Evolutionary conservation across 2,888 invertebrate species (phyloP).

Genomic region (Tachystola acroxantha): DNA sequence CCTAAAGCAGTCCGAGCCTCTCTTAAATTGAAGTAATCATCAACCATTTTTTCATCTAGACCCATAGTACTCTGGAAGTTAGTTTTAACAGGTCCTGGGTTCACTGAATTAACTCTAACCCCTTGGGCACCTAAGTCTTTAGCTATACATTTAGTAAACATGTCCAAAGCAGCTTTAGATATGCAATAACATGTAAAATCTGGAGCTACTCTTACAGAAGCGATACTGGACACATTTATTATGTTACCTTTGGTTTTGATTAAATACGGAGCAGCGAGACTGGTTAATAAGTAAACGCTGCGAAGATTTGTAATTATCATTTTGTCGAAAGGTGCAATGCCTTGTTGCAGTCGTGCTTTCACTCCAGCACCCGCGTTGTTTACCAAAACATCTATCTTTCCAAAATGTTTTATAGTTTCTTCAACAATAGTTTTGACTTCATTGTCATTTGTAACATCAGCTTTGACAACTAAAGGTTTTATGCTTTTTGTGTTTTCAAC

Average conservation of each 20-base stretch:
- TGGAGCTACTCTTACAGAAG: background rate
- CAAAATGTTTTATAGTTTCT: constrained; percentile 13
- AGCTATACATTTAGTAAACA: constrained; percentile 83
- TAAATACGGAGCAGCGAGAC: constrained; percentile 14
- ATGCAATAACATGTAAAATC: constrained; percentile 68
- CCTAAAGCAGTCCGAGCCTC: constrained; percentile 1
- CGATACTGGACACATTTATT: constrained; percentile 19
- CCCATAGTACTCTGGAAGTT: constrained; percentile 7
- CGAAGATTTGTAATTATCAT: constrained; percentile 16
- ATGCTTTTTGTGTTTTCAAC: constrained; percentile 9
- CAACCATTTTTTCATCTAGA: background rate
- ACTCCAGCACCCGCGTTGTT: constrained; percentile 17
- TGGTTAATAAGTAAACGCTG: constrained; percentile 14
- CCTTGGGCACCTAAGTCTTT: constrained; percentile 74
- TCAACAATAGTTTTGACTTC: constrained; percentile 15
- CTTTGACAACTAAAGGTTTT: constrained; percentile 6
- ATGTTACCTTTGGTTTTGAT: constrained; percentile 19
- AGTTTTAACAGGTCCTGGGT: constrained; percentile 81
- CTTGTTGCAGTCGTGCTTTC: constrained; percentile 8
- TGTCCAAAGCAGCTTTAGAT: constrained; percentile 85
- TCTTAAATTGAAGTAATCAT: background rate
- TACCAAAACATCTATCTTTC: constrained; percentile 18
- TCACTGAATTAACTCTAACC: constrained; percentile 82
- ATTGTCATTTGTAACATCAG: constrained; percentile 14
- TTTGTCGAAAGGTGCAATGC: constrained; percentile 14